Evolutionary conservation across 2,113 vertebrate species (phyloP).

Genomic region (Reinhardtius hippoglossoides): DNA sequence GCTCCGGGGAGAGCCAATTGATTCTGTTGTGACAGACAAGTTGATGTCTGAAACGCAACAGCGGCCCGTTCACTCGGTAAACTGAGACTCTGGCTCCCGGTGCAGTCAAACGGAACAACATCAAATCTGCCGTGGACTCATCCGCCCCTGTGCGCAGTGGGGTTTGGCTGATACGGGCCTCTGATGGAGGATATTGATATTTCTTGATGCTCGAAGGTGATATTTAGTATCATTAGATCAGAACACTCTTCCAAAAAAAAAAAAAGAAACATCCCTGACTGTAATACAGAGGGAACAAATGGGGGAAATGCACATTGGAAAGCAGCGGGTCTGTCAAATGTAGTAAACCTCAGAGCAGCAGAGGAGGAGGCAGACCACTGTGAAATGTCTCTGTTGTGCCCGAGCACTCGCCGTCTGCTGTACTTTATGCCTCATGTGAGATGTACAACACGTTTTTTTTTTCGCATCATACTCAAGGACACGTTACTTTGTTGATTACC

Average conservation of each 20-base stretch:
- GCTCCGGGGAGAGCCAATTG: conserved; percentile 36
- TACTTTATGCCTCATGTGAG: not conserved
- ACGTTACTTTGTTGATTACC: no score
- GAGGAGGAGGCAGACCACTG: not conserved
- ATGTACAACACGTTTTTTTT: not conserved
- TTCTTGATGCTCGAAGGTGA: conserved; percentile 30
- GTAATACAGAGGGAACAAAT: not conserved
- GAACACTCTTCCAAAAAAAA: not conserved
- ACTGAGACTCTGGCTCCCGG: conserved; percentile 7
- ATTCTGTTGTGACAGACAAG: conserved; percentile 50
- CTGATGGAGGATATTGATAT: conserved; percentile 18
- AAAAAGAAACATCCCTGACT: not conserved
- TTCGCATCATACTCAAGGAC: no score
- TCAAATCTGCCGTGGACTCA: not conserved
- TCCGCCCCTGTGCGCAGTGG: no score
- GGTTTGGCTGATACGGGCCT: not conserved
- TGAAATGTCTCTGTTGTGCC: no score
- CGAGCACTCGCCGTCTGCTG: not conserved
- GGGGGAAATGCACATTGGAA: not conserved
- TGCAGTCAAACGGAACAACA: not conserved
- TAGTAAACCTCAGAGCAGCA: conserved; percentile 23
- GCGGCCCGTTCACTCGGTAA: conserved; percentile 19
- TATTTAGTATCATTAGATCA: conserved; percentile 23
- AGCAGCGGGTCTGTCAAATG: conserved; percentile 2
- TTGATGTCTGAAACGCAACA: conserved; percentile 31